Percentiles rank a stretch among this genome's conserved stretches.
Evolutionary conservation across 2,113 vertebrate genomes (phyloP).

Genomic region (Rynchops niger): DNA sequence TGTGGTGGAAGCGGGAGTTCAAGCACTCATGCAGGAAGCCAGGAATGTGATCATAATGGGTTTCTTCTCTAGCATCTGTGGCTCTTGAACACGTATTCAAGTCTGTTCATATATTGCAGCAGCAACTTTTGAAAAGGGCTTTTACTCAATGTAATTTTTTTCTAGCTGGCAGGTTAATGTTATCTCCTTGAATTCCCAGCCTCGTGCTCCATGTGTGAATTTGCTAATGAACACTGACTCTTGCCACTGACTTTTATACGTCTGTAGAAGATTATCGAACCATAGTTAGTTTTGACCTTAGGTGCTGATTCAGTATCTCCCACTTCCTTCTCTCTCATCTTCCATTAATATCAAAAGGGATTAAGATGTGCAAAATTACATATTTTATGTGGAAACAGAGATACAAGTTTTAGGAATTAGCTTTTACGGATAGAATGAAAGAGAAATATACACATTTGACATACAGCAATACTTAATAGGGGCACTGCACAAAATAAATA

Average conservation of each 20-base stretch:
- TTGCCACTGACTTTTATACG: neutral
- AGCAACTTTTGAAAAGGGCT: neutral
- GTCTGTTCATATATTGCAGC: neutral
- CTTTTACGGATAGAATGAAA: neutral
- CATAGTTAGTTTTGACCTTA: neutral
- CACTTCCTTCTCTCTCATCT: neutral
- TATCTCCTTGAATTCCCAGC: neutral
- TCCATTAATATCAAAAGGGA: neutral
- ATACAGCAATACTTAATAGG: neutral
- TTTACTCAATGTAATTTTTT: neutral
- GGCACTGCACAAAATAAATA: neutral
- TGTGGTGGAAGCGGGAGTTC: neutral
- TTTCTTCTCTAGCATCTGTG: neutral
- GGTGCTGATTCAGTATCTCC: neutral
- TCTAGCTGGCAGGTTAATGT: neutral
- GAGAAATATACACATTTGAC: neutral
- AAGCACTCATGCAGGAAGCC: neutral
- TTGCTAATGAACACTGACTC: conserved; percentile 1
- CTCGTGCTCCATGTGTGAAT: conserved; percentile 2
- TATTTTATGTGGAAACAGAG: neutral
- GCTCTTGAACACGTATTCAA: neutral
- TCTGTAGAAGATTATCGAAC: neutral
- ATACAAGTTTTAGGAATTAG: neutral
- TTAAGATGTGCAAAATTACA: neutral
- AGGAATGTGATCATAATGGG: fast-evolving